Conservation (phyloP, 1,140 invertebrate genomes). For the Drosophila ohnishii region DNA sequence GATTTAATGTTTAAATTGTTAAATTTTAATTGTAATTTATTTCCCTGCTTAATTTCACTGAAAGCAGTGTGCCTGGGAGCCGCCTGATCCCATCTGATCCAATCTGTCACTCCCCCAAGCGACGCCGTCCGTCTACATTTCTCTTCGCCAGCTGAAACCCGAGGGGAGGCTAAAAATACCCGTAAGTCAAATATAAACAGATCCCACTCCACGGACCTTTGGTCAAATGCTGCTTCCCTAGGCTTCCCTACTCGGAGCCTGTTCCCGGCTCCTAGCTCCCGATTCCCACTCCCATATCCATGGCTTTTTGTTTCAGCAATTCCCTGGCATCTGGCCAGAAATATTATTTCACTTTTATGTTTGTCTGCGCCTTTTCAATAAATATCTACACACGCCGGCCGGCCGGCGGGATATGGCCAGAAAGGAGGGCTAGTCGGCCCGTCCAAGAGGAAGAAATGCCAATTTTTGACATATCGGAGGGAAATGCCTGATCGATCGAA, state of each 20-base stretch:
- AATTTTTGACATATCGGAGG: constrained; percentile 69
- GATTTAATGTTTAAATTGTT: background rate
- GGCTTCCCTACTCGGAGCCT: constrained; percentile 6
- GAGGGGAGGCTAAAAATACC: constrained; percentile 54
- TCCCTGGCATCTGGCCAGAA: constrained; percentile 73
- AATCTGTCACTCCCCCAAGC: constrained; percentile 39
- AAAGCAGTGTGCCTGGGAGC: constrained; percentile 14
- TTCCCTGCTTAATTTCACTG: background rate
- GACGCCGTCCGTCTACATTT: constrained; percentile 6
- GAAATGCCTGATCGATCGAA: constrained; percentile 40
- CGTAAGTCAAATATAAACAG: constrained; percentile 79
- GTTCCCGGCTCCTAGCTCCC: constrained; percentile 13
- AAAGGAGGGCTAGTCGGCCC: constrained; percentile 1
- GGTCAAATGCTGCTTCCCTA: constrained; percentile 24
- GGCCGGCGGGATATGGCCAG: constrained; percentile 13
- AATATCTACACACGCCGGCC: constrained; percentile 64
- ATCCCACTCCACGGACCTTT: constrained; percentile 28
- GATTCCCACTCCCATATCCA: constrained; percentile 16
- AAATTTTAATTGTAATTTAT: too few relatives aligned
- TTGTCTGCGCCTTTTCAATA: constrained; percentile 80
- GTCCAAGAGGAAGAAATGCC: constrained; percentile 42
- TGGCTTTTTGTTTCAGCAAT: constrained; percentile 67
- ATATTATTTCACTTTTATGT: constrained; percentile 82
- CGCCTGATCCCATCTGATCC: constrained; percentile 33
- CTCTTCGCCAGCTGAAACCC: background rate